Conservation (phyloP, 1,140 invertebrate species). For the Panonychus citri region DNA sequence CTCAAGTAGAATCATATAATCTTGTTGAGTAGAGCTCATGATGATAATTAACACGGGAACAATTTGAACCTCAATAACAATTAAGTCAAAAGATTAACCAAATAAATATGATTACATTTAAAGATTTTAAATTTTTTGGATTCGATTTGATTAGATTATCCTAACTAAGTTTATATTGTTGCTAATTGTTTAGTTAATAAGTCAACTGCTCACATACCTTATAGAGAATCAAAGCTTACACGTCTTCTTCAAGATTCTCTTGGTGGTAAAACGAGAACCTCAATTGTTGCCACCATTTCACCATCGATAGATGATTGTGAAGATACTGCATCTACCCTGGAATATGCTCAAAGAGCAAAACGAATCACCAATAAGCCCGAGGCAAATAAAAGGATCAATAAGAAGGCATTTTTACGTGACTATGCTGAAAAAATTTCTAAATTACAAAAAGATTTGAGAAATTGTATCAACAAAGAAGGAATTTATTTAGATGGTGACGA, state of each 20-base stretch:
- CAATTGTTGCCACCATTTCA: conserved; percentile 84
- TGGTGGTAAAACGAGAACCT: conserved; percentile 78
- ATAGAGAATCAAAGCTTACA: conserved; percentile 49
- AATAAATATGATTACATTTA: too few relatives aligned
- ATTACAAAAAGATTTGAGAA: conserved; percentile 52
- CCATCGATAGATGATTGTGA: conserved; percentile 63
- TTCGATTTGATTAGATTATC: too few relatives aligned
- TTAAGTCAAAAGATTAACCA: too few relatives aligned
- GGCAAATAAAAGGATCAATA: conserved; percentile 74
- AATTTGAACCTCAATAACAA: too few relatives aligned
- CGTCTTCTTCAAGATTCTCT: conserved; percentile 80
- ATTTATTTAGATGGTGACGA: conserved; percentile 63
- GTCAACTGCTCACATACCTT: conserved; percentile 63
- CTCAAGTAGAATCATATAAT: too few relatives aligned
- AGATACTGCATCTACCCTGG: conserved; percentile 79
- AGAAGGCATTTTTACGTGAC: conserved; percentile 48
- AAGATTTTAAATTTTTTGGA: too few relatives aligned
- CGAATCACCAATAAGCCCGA: conserved; percentile 88
- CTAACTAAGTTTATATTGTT: too few relatives aligned
- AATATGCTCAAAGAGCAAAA: conserved; percentile 83
- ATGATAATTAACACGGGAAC: too few relatives aligned
- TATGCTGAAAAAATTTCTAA: conserved; percentile 76
- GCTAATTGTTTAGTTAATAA: conserved; percentile 80
- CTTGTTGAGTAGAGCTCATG: too few relatives aligned
- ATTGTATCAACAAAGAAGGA: conserved; percentile 58